Base-by-base conservation (phyloP, 2,113 vertebrate genomes). In the Psephotus haematonotus region DNA sequence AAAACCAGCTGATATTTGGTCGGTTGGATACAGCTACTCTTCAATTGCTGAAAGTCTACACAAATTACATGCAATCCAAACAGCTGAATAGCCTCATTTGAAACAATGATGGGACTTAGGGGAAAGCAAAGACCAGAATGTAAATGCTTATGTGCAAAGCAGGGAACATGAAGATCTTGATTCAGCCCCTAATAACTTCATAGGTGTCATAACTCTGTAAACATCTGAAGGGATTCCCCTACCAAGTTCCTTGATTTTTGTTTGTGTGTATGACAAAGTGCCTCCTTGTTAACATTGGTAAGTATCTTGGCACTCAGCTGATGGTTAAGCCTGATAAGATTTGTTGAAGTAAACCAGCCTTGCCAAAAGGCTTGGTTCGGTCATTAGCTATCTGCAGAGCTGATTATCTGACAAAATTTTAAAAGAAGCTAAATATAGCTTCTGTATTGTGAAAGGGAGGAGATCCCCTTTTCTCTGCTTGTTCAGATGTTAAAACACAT, bases 41-140 rank as follows among this genome's bases (percentile, higher is more conserved):
- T 68, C 59, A 65, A 0, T 5, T 82, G 19, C 11, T 31, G 13
- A 28, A 76, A 80, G 59, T 68, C 63, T 37, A 33, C 15, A 13
- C 6, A 24, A 0, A 3, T 41, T 47, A 10, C 10, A 24, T 11
- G 6, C 3, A 2, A 55, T 57, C 22, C 41, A 44, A 52, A n/a
- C 8, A 62, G 3, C 44, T 70, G 29, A n/a, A 57, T 7, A 62
- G 5, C 23, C 28, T 76, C 13, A 9, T 76, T 71, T 76, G 9
- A 33, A 80, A 4, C 16, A 23, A 10, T 5, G 17, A 41, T 46
- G 64, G 50, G 22, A 27, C 22, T 33, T 63, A 17, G 28, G 17
- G 23, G 28, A 80, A 88, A 75, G 6, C 6, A 63, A 63, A 76
- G 12, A 3, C 41, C 49, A 39, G 44, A 74, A 65, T 23, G 17